phyloP scores from a whole-genome alignment of 53 echinoderm and acorn worm genomes.

The Crossaster papposus region DNA sequence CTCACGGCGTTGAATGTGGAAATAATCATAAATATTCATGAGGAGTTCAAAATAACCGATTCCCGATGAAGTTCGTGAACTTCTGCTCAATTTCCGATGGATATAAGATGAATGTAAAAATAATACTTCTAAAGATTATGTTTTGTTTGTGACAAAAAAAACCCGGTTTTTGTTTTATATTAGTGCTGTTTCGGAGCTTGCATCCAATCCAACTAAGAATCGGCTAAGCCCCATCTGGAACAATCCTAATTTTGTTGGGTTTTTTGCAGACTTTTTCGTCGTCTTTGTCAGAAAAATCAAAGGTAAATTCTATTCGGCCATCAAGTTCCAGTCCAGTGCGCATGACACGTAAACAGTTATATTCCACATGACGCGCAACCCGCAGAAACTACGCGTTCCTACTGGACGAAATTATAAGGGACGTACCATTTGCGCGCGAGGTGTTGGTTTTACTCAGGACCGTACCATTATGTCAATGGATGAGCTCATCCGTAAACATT shows the following conservation, averaged over 20 bases:
- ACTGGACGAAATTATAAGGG: background rate
- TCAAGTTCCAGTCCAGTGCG: background rate
- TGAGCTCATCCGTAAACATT: constrained; percentile 11
- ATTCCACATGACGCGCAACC: constrained; percentile 8
- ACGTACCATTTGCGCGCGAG: constrained; percentile 19
- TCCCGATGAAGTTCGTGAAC: background rate
- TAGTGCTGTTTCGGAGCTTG: too few species aligned
- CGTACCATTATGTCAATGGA: constrained; percentile 34
- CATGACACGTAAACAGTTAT: constrained; percentile 18
- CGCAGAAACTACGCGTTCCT: background rate
- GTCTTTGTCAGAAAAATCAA: background rate
- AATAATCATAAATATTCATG: background rate
- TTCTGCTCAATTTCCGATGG: background rate
- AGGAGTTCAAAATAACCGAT: background rate
- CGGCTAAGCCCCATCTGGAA: too few species aligned
- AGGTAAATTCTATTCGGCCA: background rate
- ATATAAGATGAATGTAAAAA: too few species aligned
- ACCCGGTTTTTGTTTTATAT: too few species aligned
- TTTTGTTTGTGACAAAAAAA: too few species aligned
- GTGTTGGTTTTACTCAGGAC: background rate
- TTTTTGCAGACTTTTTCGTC: too few species aligned
- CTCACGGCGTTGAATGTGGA: background rate
- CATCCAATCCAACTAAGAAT: too few species aligned
- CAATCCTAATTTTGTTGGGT: background rate
- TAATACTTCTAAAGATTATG: too few species aligned